Evolutionary conservation across 2,113 vertebrate genomes (phyloP), one percentile per base, ranked within the genome.

Genomic region (Clarias gariepinus): DNA sequence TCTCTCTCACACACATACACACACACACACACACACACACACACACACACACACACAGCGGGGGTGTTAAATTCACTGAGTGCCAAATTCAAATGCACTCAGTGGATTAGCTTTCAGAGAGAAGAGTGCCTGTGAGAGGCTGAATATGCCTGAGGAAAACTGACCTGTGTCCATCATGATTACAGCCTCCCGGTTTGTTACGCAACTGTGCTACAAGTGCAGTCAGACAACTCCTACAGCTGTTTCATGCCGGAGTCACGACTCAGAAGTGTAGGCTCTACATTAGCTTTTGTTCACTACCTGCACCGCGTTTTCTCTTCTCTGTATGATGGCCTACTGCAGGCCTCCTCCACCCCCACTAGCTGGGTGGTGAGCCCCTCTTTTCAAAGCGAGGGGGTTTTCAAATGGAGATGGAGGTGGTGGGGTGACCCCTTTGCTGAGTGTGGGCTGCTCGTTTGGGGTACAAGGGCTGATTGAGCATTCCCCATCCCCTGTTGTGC

Each of bases 161-260:
- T 94, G 93, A 94, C 93, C 94, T 90, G 81, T 91, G 90, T 89
- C 90, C 93, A 79, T 86, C 88, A 74, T 90, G 78, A 83, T 91
- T 92, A 93, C 91, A 92, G 90, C 92, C 52, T 89, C 90, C 91
- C 88, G 87, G 53, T 90, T 88, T 83, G 92, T 96, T 96, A 94
- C 89, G 90, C 94, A 95, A 96, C 92, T 33, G 90, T 91, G 85
- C 90, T 87, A 90, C 69, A 89, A 93, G 93, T 87, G 93, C 91
- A 91, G 94, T 94, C 93, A 92, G 91, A 94, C 93, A 91, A 94
- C 95, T 94, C 95, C 95, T 95, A 95, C 95, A 93, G 94, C 94
- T 91, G 93, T 93, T 93, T 92, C 91, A 89, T 87, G 81, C 84
- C 87, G 81, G 93, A 95, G 95, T 95, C 95, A 96, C 94, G 94